phyloP scores from a whole-genome alignment of 2,113 vertebrate genomes.

The Lamprologus speciosus region DNA sequence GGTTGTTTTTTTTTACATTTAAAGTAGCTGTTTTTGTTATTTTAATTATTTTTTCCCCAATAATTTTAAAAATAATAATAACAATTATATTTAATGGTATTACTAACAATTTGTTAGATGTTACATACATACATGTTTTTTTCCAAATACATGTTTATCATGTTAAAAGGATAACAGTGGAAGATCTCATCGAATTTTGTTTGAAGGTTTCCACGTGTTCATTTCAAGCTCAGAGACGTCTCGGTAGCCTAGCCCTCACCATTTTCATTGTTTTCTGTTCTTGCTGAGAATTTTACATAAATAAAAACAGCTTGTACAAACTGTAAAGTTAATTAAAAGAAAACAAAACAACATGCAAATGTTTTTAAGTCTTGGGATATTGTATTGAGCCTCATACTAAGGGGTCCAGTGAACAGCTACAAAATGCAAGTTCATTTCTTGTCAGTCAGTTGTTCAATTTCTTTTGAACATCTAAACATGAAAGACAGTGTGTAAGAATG shows the following conservation, averaged over 20 bases:
- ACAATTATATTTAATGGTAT: background rate
- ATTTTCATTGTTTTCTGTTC: background rate
- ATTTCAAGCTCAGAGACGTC: background rate
- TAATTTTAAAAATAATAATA: background rate
- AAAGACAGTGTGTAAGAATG: background rate
- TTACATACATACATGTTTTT: background rate
- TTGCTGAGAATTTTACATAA: background rate
- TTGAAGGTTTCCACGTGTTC: background rate
- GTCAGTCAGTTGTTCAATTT: background rate
- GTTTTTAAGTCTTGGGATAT: background rate
- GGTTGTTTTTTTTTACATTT: background rate
- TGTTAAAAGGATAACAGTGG: background rate
- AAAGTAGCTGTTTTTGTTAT: background rate
- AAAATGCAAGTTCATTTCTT: background rate
- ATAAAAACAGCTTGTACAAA: background rate
- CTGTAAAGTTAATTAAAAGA: background rate
- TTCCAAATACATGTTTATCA: background rate
- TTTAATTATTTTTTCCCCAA: fast-evolving
- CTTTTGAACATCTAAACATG: background rate
- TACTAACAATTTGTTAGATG: background rate
- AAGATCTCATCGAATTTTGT: background rate
- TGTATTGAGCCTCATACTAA: background rate
- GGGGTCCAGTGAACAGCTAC: background rate
- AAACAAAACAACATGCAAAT: background rate
- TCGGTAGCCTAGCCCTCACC: background rate